Percentiles rank a stretch among this genome's conserved stretches.
These are phyloP conservation scores for Zoanthus solanderi DNA, from an alignment of 92 coral and sea anemone species.

Conservation along the genomic window DNA sequence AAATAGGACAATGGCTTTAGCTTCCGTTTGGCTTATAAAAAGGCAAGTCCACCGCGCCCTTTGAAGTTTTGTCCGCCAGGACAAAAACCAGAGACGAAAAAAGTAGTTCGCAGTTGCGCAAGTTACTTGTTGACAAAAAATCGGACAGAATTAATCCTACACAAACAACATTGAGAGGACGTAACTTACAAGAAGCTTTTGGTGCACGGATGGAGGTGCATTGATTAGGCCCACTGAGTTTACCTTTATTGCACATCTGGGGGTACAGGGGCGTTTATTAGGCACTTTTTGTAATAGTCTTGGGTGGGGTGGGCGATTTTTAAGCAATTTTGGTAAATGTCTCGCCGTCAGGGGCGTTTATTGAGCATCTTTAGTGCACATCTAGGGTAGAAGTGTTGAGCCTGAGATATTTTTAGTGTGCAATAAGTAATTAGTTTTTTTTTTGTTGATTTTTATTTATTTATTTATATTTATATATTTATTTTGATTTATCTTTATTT, in stretches of 20 bases:
- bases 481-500: neutral
- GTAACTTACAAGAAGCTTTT: conserved; percentile 28
- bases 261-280: conserved; percentile 41
- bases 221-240: conserved; percentile 31
- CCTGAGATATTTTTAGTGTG: neutral
- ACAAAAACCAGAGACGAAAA: conserved; percentile 3
- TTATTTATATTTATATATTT: neutral
- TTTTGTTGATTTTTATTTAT: neutral
- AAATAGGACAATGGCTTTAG: neutral
- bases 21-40: no score
- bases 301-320: conserved; percentile 11
- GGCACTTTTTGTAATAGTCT: conserved; percentile 33
- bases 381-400: conserved; percentile 6
- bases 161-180: neutral
- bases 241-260: conserved; percentile 47
- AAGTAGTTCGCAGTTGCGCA: neutral
- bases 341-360: conserved; percentile 7
- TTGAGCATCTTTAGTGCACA: conserved; percentile 23
- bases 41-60: no score
- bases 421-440: neutral
- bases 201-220: conserved; percentile 46
- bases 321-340: conserved; percentile 15
- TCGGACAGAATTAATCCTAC: neutral
- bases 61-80: conserved; percentile 3
- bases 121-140: neutral